Evolutionary conservation across 2,797 vertebrate genomes (phyloP).

Genomic region (Chiroxiphia lanceolata): DNA sequence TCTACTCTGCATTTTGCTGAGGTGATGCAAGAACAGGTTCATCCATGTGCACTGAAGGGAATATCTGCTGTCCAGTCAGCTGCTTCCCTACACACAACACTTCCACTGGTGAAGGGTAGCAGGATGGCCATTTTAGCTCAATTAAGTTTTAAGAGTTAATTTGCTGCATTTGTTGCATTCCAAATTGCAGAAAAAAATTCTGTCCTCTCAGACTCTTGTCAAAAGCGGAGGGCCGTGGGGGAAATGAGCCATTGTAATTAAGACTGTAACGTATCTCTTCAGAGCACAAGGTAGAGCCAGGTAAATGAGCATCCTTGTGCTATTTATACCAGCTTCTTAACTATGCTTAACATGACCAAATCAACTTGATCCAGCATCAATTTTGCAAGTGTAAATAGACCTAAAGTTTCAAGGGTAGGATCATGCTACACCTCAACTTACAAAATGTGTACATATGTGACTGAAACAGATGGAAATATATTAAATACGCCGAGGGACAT

Average conservation of each 20-base stretch:
- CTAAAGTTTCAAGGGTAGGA: conserved; percentile 24
- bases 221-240: not conserved
- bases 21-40: not conserved
- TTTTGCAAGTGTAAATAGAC: conserved; percentile 47
- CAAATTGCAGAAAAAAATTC: not conserved
- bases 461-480: conserved; percentile 32
- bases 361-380: conserved; percentile 32
- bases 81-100: not conserved
- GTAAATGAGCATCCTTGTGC: not conserved
- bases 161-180: not conserved
- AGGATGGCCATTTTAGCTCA: not conserved
- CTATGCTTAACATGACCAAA: not conserved
- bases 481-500: conserved; percentile 62
- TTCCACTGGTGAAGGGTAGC: not conserved
- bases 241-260: conserved; percentile 46
- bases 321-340: conserved; percentile 30
- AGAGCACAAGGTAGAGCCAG: not conserved
- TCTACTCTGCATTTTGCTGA: not conserved
- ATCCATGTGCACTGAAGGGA: rapidly evolving
- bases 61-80: not conserved
- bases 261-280: conserved; percentile 13
- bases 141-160: not conserved
- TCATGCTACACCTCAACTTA: conserved; percentile 27
- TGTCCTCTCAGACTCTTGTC: not conserved
- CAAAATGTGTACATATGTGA: conserved; percentile 2